Base-by-base conservation (phyloP, 2,113 vertebrate genomes). In the Stigmatopora nigra region DNA sequence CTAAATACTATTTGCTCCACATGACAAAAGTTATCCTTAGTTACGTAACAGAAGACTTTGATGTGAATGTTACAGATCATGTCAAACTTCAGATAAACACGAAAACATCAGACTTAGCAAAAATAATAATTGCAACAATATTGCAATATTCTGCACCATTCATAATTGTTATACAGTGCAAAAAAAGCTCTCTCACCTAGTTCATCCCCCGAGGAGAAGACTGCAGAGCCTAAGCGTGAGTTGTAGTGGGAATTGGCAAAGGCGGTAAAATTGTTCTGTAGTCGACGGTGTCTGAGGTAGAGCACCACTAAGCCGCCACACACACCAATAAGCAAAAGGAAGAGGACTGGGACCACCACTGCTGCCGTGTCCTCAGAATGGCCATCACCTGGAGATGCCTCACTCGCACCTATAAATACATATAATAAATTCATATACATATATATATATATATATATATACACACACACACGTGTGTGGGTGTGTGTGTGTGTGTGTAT, bases 231-330 rank as follows among this genome's bases (percentile, higher is more conserved):
- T 52, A 98, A 90, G 53, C 97, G 92, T 14, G 97, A 98, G 87
- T 93, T 99, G 85, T 99, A 99, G 89, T 98, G 96, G 78, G 95
- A 98, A 82, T 98, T 99, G 61, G 97, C 93, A 0, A 99, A 99
- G 52, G 95, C 92, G 0, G 92, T 95, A 73, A 99, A 99, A 82
- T 93, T 98, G 88, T 89, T 94, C 85, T 97, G 95, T 36, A 99
- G 92, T 25, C 95, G 82, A 2, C 95, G 88, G 69, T 99, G 97
- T 52, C 95, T 90, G 20, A 91, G 79, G 82, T 97, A 98, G 5
- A 99, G 89, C 41, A 90, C 59, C 69, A 93, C 90, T 0, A 98
- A 90, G 0, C 94, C 93, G 0, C 92, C 82, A 0, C 93, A 94
- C 20, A 95, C 86, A 0, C 86, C 91, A 67, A 99, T 84, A 72